Conservation (phyloP, 2,888 invertebrate genomes). For the Smittia sp. region DNA sequence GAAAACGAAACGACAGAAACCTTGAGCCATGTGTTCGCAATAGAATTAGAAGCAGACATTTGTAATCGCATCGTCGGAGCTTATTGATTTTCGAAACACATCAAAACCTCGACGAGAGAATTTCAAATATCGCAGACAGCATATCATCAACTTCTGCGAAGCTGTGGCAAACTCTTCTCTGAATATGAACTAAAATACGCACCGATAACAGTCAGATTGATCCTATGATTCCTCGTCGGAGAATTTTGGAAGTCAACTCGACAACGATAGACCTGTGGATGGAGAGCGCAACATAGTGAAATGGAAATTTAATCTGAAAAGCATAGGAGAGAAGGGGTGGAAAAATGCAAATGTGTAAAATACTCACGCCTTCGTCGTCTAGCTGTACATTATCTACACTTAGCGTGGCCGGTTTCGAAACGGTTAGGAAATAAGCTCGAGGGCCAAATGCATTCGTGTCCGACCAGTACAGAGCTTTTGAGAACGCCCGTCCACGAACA, state of each 20-base stretch:
- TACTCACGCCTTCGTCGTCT: constrained; percentile 73
- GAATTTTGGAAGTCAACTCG: constrained; percentile 87
- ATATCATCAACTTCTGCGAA: no score
- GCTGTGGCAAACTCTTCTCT: no score
- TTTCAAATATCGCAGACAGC: no score
- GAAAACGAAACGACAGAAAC: constrained; percentile 44
- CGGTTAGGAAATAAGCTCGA: constrained; percentile 79
- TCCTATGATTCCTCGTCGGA: constrained; percentile 83
- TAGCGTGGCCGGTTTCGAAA: constrained; percentile 75
- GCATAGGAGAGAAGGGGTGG: neutral
- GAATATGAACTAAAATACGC: constrained; percentile 56
- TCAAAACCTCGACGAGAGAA: no score
- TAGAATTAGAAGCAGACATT: no score
- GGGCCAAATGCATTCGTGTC: constrained; percentile 80
- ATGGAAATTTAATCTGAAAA: constrained; percentile 12
- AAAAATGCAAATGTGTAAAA: constrained; percentile 22
- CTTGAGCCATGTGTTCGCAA: no score
- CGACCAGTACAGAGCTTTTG: constrained; percentile 80
- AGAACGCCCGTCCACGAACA: constrained; percentile 76
- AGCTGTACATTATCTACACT: constrained; percentile 80
- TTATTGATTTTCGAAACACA: neutral
- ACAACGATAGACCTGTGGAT: constrained; percentile 67
- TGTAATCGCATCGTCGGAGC: neutral
- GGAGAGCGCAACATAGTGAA: constrained; percentile 3
- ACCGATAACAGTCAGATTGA: constrained; percentile 88